Evolutionary conservation across 1,140 invertebrate species (phyloP).

Genomic region (Meloidogyne hapla): DNA sequence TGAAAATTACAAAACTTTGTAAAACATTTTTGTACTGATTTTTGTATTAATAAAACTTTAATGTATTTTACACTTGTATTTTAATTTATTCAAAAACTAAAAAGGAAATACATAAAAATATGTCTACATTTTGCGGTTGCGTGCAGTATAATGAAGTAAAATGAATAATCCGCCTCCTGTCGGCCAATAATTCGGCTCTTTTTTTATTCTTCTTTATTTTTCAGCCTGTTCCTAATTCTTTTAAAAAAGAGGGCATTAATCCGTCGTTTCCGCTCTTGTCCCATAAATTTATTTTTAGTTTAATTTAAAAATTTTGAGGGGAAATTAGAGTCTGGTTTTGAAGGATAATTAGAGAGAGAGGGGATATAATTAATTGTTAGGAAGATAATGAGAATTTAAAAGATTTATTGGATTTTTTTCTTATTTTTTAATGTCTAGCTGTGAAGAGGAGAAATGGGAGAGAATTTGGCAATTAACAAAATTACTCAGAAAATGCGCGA

Average conservation of each 20-base stretch:
- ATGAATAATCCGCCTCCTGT: background rate
- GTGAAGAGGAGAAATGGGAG: no score
- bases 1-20: background rate
- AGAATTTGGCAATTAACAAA: no score
- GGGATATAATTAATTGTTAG: background rate
- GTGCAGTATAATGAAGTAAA: background rate
- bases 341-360: background rate
- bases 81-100: constrained; percentile 6
- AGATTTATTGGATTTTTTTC: no score
- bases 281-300: background rate
- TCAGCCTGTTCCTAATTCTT: background rate
- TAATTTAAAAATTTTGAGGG: background rate
- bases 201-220: background rate
- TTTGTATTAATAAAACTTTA: background rate
- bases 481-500: no score
- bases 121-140: background rate
- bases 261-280: background rate
- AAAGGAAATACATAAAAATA: background rate
- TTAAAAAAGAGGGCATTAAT: background rate
- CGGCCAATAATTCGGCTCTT: background rate
- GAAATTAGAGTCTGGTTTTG: background rate
- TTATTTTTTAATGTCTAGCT: no score
- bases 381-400: background rate
- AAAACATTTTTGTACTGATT: no score
- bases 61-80: no score